Base-by-base conservation (phyloP, 2,888 invertebrate genomes). In the Heliconius erato region DNA sequence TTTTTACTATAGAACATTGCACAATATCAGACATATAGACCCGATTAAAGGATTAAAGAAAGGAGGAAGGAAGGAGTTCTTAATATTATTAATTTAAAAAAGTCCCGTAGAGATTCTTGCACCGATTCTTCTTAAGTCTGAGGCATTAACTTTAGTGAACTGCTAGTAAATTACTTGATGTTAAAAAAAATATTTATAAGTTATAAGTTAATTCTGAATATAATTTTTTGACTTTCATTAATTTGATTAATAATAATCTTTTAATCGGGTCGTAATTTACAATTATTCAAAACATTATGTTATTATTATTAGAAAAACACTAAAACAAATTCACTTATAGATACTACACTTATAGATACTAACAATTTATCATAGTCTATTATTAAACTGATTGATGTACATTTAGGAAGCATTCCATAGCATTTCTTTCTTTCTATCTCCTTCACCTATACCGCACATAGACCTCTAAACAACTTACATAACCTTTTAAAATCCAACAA, bases 1-100 rank as follows among this genome's bases (percentile, higher is more conserved):
- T 28, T 65, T 40, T 74, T 59, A 59, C 59, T 59, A 59, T 40
- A 85, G 76, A 44, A 59, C 19, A 81, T 83, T 79, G 67, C 65
- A 79, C 77, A 81, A 71, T 28, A 44, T 65, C 14, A 79, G 49
- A 74, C 44, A 71, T 49, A 59, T n/a, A 23, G 72, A 74, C 16
- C 74, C n/a, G 23, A 35, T 63, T 76, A 35, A 76, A 59, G n/a
- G 19, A 28, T 12, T 35, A 23, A 35, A 11, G 0, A 0, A 40
- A 16, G 49, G 16, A 49, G 14, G 12, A 49, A 49, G 16, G 3
- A 59, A 59, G 3, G 19, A 59, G 19, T 59, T 23, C 59, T n/a
- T 59, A 59, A 23, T 59, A 59, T 23, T 0, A 1, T 54, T 54
- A 6, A 16, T 2, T 16, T 12, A 49, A 49, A 5, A 16, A 54